Base-by-base conservation (phyloP, 1,140 invertebrate species). In the Eurosta solidaginis region DNA sequence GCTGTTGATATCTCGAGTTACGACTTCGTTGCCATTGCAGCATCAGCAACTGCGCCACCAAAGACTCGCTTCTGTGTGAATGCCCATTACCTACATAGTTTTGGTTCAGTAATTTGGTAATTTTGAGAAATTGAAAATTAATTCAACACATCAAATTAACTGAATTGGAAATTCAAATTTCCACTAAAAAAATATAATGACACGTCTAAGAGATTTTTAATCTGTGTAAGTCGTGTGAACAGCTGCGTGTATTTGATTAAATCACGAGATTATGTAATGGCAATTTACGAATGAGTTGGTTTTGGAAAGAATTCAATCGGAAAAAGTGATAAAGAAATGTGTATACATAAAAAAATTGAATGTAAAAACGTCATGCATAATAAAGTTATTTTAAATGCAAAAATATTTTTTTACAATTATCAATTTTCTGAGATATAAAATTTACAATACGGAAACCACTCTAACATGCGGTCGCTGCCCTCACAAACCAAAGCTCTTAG, bases 71-170 rank as follows among this genome's bases (percentile, higher is more conserved):
- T 17, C 59, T 40, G 17, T 40, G 10, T 68, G 33, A 68, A 40
- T 68, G 40, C 59, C 40, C 40, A 22, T 42, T 68, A n/a, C n/a
- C n/a, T n/a, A n/a, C n/a, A n/a, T n/a, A 40, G 59, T n/a, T 68
- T 29, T 33, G 59, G 59, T 68, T 68, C 33, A 68, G 22, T 68
- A 68, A 36, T 33, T 10, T n/a, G n/a, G n/a, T n/a, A n/a, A n/a
- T n/a, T n/a, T n/a, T 20, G 17, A 68, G 59, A 20, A 68, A 68
- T 68, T 68, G 33, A 68, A 68, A 68, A 68, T 68, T 68, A 68
- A 22, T 68, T 68, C 33, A 68, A 40, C 33, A 29, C n/a, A 12
- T 6, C 12, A 68, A 68, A 68, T 68, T 22, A 68, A 3, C 9
- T n/a, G 14, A 68, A 40, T 68, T 68, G 59, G 17, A 20, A 40